phyloP scores from a whole-genome alignment of 2,888 invertebrate species.

The Neoaliturus tenellus region DNA sequence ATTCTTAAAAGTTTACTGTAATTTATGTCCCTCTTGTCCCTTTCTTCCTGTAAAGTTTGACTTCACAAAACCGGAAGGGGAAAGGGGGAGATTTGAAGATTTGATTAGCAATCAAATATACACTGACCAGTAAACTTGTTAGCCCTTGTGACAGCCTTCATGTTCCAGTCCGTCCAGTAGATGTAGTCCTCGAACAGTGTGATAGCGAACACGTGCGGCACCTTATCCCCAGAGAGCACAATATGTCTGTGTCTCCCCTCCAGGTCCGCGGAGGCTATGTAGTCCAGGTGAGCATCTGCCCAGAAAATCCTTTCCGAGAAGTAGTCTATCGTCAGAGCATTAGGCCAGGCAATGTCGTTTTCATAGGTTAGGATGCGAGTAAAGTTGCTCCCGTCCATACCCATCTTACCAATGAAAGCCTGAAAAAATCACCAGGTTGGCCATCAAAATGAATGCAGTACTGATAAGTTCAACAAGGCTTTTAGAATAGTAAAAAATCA shows the following conservation, averaged over 20 bases:
- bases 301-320: conserved; percentile 97
- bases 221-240: conserved; percentile 84
- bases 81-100: no score
- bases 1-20: no score
- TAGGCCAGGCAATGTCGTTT: conserved; percentile 98
- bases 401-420: conserved; percentile 97
- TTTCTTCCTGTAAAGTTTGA: no score
- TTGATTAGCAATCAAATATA: no score
- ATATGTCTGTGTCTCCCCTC: conserved; percentile 93
- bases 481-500: no score
- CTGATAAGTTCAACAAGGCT: no score
- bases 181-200: conserved; percentile 94
- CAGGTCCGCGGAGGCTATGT: conserved; percentile 95
- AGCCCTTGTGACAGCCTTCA: conserved; percentile 93
- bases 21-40: no score
- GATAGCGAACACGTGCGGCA: conserved; percentile 97
- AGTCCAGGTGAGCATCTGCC: conserved; percentile 99
- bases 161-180: conserved; percentile 99
- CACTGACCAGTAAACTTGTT: conserved; percentile 87
- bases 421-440: no score
- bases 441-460: no score
- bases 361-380: conserved; percentile 93
- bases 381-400: conserved; percentile 97
- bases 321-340: conserved; percentile 97
- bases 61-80: no score